Evolutionary conservation across 2,797 vertebrate species (phyloP), one percentile per base, ranked within the genome.

Genomic region (Eulemur mongoz): DNA sequence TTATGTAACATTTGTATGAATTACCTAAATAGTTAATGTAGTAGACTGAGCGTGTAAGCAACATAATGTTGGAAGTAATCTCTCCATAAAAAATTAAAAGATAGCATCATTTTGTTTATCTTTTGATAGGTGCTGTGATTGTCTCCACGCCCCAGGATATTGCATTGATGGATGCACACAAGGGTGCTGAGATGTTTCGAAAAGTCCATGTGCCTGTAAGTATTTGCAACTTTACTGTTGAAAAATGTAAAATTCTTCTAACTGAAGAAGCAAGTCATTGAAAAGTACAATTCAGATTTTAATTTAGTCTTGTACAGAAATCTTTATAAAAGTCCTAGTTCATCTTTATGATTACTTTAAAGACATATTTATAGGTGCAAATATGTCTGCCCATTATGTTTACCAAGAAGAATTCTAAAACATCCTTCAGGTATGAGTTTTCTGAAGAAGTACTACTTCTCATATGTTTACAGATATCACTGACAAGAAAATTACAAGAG

Each of bases 121-220:
- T 43, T 97, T 96, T 97, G 95, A 52, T 65, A 85, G 99, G 99
- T 65, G 99, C 99, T 8, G 99, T 99, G 81, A 99, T 99, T 1
- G 98, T 99, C 95, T 99, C 99, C 10, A 99, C 99, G 1, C 99
- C 99, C 0, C 99, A 99, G 98, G 99, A 99, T 0, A 99, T 99
- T 30, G 99, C 99, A 45, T 96, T 99, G 97, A 80, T 99, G 97
- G 99, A 99, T 92, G 99, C 99, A 38, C 98, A 65, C 79, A 99
- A 99, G 98, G 99, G 99, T 96, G 99, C 99, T 0, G 99, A 99
- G 99, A 99, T 99, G 99, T 99, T 99, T 98, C 99, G 98, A 80
- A 99, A 99, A 98, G 99, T 99, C 82, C 98, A 99, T 0, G 99
- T 99, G 61, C 99, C 99, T 97, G 99, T 99, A 98, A 98, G 99